Base-by-base conservation (phyloP, 2,113 vertebrate species). In the Caretta caretta region DNA sequence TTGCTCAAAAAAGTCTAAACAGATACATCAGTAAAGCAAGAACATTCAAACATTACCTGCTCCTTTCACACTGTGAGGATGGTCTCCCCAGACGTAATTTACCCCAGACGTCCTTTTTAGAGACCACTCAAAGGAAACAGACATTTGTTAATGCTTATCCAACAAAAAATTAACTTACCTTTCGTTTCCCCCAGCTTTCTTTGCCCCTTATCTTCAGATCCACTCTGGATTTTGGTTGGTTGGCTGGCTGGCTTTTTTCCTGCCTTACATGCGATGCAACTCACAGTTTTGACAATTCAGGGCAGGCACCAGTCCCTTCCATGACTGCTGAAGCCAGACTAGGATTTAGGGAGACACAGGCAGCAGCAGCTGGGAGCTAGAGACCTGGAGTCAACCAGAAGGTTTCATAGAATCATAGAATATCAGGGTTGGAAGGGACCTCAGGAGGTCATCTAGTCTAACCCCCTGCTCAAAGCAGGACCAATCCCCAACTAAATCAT, bases 1-100 rank as follows among this genome's bases (percentile, higher is more conserved):
- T 92, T 89, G 94, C 95, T 96, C 97, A 96, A 96, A 97, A 54
- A 95, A 97, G 82, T 94, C 81, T 93, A 4, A 48, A 93, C 69
- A 72, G 69, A 38, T 72, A 72, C 69, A 38, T 72, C n/a, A 38
- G 69, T 72, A 72, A 72, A 38, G 69, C 69, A 72, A 38, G n/a
- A 38, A 72, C n/a, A 20, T 38, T 72, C 19, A 72, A n/a, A 72
- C 69, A 92, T 96, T 94, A 97, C 96, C 96, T 96, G 94, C 80
- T 96, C 83, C 89, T 93, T 97, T 97, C 38, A 93, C 86, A 92
- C 81, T 59, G 83, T 42, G 95, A 95, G 87, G 94, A 93, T 42
- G 56, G 93, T 50, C 91, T 1, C 54, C 31, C 76, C 90, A 96
- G 90, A 25, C 1, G 2, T 96, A 97, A 97, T 96, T 95, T 83